Base-by-base conservation (phyloP, 2,113 vertebrate species). In the Cyanistes caeruleus region DNA sequence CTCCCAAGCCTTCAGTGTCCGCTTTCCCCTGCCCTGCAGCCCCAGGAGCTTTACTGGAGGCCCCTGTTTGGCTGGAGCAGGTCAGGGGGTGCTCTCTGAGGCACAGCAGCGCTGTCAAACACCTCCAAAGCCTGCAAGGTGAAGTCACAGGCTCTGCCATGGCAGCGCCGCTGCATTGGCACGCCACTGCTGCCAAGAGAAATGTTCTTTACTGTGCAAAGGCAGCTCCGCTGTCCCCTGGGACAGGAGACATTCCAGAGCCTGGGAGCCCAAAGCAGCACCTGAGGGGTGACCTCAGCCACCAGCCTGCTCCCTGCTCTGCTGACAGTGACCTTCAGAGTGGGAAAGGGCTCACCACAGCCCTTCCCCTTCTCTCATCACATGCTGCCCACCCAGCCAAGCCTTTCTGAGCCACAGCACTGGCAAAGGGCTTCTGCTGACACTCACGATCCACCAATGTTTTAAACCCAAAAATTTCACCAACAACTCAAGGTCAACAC, bases 401-500 rank as follows among this genome's bases (percentile, higher is more conserved):
- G 39, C 31, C 69, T 35, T 14, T 19, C 13, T 28, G 19, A 60
- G 5, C 1, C 3, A 9, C 60, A 53, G 15, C 13, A 15, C 27
- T 52, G 52, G 37, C 60, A 69, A 70, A 67, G 33, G 30, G 10
- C 28, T 77, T 2, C 1, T 0, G 5, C 11, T 3, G 52, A 59
- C 35, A 31, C 49, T 83, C 52, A 15, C 41, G 52, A 33, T 2
- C 30, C 52, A 52, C 30, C 18, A 6, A 5, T 7, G 28, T 4
- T 53, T 68, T 39, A 73, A 51, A 58, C 16, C 48, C 28, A 67
- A 90, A 55, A 15, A 9, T 58, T 11, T 75, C 69, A 74, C 85
- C 83, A 78, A 5, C 68, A 72, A 2, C 25, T 86, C 94, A 92
- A 95, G 95, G 96, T 97, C 79, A 92, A 10, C n/a, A 68, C 44